phyloP scores from a whole-genome alignment of 2,888 invertebrate species.

The Xylocampa areola region DNA sequence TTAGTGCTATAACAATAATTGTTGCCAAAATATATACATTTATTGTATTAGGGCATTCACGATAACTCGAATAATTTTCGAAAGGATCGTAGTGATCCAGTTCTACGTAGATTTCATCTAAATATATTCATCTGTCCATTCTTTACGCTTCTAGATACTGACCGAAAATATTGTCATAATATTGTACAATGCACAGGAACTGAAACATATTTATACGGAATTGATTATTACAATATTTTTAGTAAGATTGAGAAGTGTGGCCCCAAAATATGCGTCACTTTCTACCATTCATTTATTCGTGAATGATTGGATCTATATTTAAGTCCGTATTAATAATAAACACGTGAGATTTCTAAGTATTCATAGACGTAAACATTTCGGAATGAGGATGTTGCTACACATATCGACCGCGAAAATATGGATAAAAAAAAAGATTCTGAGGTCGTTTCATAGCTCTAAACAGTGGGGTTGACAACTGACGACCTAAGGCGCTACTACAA shows the following conservation, averaged over 20 bases:
- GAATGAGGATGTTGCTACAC: constrained; percentile 1
- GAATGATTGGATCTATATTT: constrained; percentile 27
- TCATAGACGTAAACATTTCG: constrained; percentile 17
- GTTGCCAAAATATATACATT: no score
- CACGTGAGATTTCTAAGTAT: constrained; percentile 49
- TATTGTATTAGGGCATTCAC: no score
- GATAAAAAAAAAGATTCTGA: no score
- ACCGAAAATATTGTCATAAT: not conserved
- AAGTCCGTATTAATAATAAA: constrained; percentile 32
- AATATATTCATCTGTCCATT: no score
- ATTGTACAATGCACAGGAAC: constrained; percentile 3
- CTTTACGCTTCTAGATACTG: no score
- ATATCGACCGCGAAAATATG: constrained; percentile 5
- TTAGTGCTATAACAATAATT: no score
- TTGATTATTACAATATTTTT: constrained; percentile 11
- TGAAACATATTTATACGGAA: constrained; percentile 1
- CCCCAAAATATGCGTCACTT: constrained; percentile 40
- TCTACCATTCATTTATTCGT: constrained; percentile 27
- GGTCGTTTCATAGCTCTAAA: no score
- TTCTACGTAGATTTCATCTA: no score
- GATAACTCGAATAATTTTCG: no score
- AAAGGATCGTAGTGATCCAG: no score
- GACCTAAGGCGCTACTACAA: no score
- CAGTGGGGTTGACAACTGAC: no score
- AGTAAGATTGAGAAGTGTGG: constrained; percentile 35